Base-by-base conservation (phyloP, 2,888 invertebrate species). In the Muschampia plurimacula region DNA sequence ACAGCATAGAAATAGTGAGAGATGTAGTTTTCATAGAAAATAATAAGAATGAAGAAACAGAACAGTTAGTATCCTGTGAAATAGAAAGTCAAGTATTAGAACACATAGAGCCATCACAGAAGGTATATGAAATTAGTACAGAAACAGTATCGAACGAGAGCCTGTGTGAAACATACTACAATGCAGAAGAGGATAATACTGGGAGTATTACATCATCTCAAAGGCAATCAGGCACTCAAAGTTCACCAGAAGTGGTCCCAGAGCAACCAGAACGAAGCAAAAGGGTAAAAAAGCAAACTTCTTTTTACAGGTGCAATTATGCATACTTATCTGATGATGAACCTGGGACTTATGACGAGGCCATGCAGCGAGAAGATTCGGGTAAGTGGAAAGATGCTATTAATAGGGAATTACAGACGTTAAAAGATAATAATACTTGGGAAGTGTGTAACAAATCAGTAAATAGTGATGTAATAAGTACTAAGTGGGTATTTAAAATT, bases 401-500 rank as follows among this genome's bases (percentile, higher is more conserved):
- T 6, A 15, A 75, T 5, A 74, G 28, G 52, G 74, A 75, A 60
- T n/a, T 77, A 49, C 2, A 75, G 44, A 77, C 65, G 0, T 52
- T 77, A 9, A 72, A 73, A 15, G 70, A 74, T 41, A 74, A 74
- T n/a, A 74, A 75, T 62, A 72, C 74, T 5, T 75, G 74, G 77
- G 39, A 36, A 13, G 10, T 74, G 0, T 67, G 70, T 72, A 22
- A 66, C 6, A 10, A 12, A 67, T 73, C 76, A 10, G 67, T 36
- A 13, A 59, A 46, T 67, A 22, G 8, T 64, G 76, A 77, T 9
- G 64, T 63, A 2, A 60, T 80, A 12, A 75, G 75, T 74, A 76
- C 74, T 15, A 80, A 79, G 55, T 81, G 81, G 81, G 77, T 80
- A 2, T 80, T 80, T 68, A 78, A 76, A 67, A 67, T 76, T 0